Base-by-base conservation (phyloP, 1,140 invertebrate genomes). In the Aricia agestis region DNA sequence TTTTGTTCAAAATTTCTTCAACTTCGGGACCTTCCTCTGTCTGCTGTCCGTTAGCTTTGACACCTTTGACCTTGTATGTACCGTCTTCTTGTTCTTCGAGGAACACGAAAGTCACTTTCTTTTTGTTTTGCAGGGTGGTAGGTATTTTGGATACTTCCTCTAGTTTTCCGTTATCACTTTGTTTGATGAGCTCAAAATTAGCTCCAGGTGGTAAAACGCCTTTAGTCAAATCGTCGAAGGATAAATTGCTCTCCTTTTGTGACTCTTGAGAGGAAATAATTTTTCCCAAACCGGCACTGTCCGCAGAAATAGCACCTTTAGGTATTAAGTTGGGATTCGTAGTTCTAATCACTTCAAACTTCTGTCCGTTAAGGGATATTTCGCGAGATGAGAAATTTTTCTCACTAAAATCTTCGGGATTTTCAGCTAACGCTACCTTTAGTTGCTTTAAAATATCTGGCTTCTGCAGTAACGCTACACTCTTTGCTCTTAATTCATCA, bases 71-170 rank as follows among this genome's bases (percentile, higher is more conserved):
- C 88, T 97, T 97, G 66, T 95, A 96, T 59, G 94, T 95, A 32
- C 96, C 96, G 78, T 97, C 96, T 1, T 94, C 93, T 84, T 97
- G 96, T 79, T 97, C 96, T 87, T 97, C 96, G 15, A 97, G 87
- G 42, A 97, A 95, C 4, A 97, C 96, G 77, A 97, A 97, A 0
- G 96, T 97, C 0, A 97, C 95, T 82, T 96, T 97, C 84, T 96
- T 97, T 71, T 95, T 94, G 76, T 93, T 92, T 5, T 94, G 93
- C n/a, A 95, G 77, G 76, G 92, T 93, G 36, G 91, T 91, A 15
- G 93, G 93, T 68, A 94, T 86, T 71, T 94, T 94, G 1, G 93
- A 92, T n/a, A 96, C 92, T 78, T 95, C 93, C 84, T 96, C 95
- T 1, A 96, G 83, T 72, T 93, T 94, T 11, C 95, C 95, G 76